Base-by-base conservation (phyloP, 1,140 invertebrate species). In the Drosophila serrata region DNA sequence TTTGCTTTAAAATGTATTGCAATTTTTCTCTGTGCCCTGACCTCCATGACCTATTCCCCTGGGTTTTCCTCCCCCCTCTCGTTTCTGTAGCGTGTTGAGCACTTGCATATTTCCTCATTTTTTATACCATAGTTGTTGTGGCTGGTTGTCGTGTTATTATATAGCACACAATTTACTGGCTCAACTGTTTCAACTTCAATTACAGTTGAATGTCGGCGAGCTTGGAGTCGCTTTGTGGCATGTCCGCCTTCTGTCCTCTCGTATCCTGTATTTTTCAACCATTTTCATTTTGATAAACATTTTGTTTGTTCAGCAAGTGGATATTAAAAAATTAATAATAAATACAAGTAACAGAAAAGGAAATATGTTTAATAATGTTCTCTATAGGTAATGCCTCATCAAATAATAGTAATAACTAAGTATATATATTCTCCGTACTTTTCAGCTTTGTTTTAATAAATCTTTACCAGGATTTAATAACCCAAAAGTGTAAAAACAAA, bases 161-260 rank as follows among this genome's bases (percentile, higher is more conserved):
- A 45, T 70, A 17, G 74, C 73, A 76, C 57, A 78, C 57, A 78
- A 76, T 76, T 76, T 78, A 78, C 75, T 78, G 75, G 49, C 63
- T 69, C 73, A 76, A 76, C 75, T 77, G 74, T 77, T 75, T 77
- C 74, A 77, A 75, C 75, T 75, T 75, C 75, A 77, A 77, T 77
- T 78, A 69, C 75, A 61, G 57, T 57, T 78, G 75, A 40, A 57
- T 75, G 73, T 58, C 60, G 45, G 40, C 35, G 67, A 55, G 67
- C 37, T 39, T 24, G 31, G 64, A 39, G 64, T 40, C 29, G 29
- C 19, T 59, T 64, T 42, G 37, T 37, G 29, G 62, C 39, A 43
- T 57, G 42, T 24, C 35, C 51, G 12, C 37, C 51, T 17, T 27
- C 33, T 55, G 43, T 33, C 51, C 24, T 11, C 35, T 27, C 8